A percentile compares a stretch with the other conserved stretches of the same genome.
Conservation (phyloP, 2,888 invertebrate genomes). For the Agrilus mali region DNA sequence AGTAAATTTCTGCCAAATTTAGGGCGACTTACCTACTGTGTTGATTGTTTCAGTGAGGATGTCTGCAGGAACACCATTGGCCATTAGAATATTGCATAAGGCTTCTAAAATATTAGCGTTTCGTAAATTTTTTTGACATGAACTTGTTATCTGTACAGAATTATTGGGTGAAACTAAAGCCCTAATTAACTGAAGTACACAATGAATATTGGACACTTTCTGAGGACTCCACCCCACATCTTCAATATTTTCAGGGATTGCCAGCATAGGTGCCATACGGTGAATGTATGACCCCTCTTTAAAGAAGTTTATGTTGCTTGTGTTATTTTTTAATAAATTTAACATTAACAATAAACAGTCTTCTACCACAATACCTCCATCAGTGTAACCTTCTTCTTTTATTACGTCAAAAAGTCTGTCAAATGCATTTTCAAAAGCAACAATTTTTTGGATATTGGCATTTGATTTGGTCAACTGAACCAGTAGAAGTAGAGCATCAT, state of each 20-base stretch:
- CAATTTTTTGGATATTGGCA: conserved; percentile 96
- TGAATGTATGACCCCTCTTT: conserved; percentile 96
- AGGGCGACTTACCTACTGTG: conserved; percentile 52
- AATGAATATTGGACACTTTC: conserved; percentile 88
- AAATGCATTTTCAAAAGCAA: conserved; percentile 98
- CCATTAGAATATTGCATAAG: conserved; percentile 85
- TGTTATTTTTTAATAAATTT: conserved; percentile 87
- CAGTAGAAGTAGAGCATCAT: conserved; percentile 83
- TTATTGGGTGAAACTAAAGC: conserved; percentile 90
- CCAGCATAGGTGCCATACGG: conserved; percentile 78
- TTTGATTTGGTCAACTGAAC: conserved; percentile 89
- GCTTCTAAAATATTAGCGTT: conserved; percentile 69
- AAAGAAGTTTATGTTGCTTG: conserved; percentile 96
- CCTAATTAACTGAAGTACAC: conserved; percentile 80
- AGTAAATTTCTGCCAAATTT: no score
- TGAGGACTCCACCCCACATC: conserved; percentile 83
- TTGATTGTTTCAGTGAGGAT: conserved; percentile 93
- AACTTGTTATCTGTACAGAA: conserved; percentile 61
- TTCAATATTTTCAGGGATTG: conserved; percentile 54
- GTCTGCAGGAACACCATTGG: conserved; percentile 92
- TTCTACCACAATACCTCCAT: conserved; percentile 96
- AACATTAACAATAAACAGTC: conserved; percentile 90
- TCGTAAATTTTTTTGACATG: conserved; percentile 84
- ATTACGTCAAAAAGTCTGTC: conserved; percentile 91
- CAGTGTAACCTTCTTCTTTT: conserved; percentile 71